Percentiles rank a stretch among this genome's conserved stretches.
These are phyloP conservation scores for Halcyon badia DNA, from an alignment of 2,797 vertebrate species.

Conservation along the genomic window DNA sequence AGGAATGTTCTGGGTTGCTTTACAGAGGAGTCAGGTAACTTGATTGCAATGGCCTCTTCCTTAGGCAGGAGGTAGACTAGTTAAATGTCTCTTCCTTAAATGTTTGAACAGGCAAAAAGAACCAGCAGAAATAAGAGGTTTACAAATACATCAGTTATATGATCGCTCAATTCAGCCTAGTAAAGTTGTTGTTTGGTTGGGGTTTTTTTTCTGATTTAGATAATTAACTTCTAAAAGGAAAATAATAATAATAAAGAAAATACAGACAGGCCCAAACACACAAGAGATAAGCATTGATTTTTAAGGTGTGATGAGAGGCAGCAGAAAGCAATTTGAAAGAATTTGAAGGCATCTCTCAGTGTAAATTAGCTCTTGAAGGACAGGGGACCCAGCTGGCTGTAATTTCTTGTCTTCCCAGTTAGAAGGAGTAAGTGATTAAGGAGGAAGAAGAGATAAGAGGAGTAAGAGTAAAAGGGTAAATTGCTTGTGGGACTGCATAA, in stretches of 20 bases:
- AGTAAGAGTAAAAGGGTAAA: rapidly evolving
- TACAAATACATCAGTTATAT: neutral
- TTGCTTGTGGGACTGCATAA: rapidly evolving
- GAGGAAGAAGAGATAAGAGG: neutral
- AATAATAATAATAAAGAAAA: neutral
- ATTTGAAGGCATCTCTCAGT: neutral
- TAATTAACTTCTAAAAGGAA: neutral
- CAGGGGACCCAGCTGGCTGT: neutral
- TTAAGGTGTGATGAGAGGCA: neutral
- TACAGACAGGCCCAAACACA: neutral
- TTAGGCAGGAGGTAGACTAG: neutral
- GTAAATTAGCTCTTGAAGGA: neutral
- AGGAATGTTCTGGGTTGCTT: neutral
- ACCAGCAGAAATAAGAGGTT: neutral
- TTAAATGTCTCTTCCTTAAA: neutral
- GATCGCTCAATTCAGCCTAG: neutral
- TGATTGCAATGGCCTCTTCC: neutral
- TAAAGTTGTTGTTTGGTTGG: neutral
- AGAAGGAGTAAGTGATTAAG: neutral
- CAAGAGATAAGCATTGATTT: neutral
- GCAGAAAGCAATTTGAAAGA: neutral
- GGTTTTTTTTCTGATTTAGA: neutral
- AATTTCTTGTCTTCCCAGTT: neutral
- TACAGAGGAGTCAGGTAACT: neutral
- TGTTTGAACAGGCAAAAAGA: neutral